Evolutionary conservation across 2,888 invertebrate species (phyloP).

Genomic region (Watsonalla cultraria): DNA sequence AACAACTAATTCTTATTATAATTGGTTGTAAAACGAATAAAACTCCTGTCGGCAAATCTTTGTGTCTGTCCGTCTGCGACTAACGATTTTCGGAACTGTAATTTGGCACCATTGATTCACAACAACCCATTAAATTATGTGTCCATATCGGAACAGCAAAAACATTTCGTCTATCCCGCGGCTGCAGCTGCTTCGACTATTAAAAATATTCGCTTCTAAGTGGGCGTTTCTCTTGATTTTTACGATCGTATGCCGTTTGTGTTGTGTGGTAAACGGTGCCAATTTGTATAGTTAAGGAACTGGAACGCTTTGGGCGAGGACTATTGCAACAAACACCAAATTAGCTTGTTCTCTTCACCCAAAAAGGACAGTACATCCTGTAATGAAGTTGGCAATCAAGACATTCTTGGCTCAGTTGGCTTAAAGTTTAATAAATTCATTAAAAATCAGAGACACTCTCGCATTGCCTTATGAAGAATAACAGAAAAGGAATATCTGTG

Average conservation of each 20-base stretch:
- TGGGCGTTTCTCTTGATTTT: constrained; percentile 45
- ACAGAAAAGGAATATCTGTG: no score
- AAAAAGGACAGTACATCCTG: constrained; percentile 11
- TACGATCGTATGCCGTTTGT: constrained; percentile 33
- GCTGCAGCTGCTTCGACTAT: constrained; percentile 50
- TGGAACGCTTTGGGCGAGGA: constrained; percentile 17
- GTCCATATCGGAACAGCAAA: constrained; percentile 40
- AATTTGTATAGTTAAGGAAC: constrained; percentile 26
- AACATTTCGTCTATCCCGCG: constrained; percentile 38
- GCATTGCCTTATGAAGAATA: no score
- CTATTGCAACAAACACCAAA: constrained; percentile 12
- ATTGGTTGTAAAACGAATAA: constrained; percentile 6
- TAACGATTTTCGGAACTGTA: constrained; percentile 36
- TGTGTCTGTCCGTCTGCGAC: constrained; percentile 8
- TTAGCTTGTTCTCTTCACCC: constrained; percentile 27
- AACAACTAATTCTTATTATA: background rate
- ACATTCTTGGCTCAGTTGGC: no score
- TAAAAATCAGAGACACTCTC: no score
- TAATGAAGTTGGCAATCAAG: background rate
- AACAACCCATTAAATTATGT: constrained; percentile 43
- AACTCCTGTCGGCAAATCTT: constrained; percentile 7
- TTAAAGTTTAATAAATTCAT: no score
- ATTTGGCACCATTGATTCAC: constrained; percentile 51
- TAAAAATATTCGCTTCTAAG: constrained; percentile 47
- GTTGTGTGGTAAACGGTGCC: constrained; percentile 48